Evolutionary conservation across 1,140 invertebrate genomes (phyloP).

Genomic region (Drusus annulatus): DNA sequence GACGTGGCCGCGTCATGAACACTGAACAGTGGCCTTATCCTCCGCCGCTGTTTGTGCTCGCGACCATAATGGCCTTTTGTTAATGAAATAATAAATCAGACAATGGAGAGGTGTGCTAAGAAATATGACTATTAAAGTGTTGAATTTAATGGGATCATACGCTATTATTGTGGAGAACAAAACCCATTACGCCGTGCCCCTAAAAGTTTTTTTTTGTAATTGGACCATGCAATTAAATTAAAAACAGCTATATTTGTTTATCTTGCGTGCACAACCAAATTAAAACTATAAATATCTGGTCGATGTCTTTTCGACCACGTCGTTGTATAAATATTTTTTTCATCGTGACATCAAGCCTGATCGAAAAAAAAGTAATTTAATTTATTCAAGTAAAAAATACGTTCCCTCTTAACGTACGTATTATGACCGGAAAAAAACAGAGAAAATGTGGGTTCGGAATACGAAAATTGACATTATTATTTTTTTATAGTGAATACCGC

Average conservation of each 20-base stretch:
- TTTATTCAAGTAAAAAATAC: too few relatives aligned
- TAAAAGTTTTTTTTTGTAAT: not conserved
- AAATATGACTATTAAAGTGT: conserved; percentile 32
- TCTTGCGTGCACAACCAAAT: too few relatives aligned
- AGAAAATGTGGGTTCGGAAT: too few relatives aligned
- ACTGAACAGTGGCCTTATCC: conserved; percentile 25
- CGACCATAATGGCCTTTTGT: conserved; percentile 32
- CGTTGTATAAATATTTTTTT: too few relatives aligned
- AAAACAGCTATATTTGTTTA: not conserved
- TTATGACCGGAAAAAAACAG: too few relatives aligned
- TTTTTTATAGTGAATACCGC: too few relatives aligned
- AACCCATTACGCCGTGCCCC: conserved; percentile 24
- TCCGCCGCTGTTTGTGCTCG: conserved; percentile 12
- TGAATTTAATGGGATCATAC: conserved; percentile 37
- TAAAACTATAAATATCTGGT: too few relatives aligned
- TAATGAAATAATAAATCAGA: conserved; percentile 37
- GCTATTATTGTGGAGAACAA: not conserved
- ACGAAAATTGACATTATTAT: too few relatives aligned
- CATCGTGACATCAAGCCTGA: too few relatives aligned
- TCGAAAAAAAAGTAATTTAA: too few relatives aligned
- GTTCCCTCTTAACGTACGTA: too few relatives aligned
- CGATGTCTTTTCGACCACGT: too few relatives aligned
- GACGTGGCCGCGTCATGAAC: conserved; percentile 1
- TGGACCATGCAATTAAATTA: not conserved
- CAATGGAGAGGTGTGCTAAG: conserved; percentile 28